Percentiles rank a stretch among this genome's conserved stretches.
Conservation (phyloP, 2,797 vertebrate genomes). For the Malacoraja senta region DNA sequence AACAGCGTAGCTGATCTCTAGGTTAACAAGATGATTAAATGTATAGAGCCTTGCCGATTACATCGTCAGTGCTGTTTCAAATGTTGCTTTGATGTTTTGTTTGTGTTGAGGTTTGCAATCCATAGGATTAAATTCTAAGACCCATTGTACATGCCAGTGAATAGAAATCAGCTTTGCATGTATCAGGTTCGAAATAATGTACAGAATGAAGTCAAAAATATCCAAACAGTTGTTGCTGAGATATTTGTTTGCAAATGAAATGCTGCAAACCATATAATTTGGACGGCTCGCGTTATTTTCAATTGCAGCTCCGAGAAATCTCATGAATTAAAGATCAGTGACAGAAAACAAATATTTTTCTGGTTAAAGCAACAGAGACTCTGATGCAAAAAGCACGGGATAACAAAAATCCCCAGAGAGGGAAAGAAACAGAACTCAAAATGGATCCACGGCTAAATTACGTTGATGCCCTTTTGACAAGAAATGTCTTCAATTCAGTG, state of each 20-base stretch:
- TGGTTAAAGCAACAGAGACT: conserved; percentile 24
- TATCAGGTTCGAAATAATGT: neutral
- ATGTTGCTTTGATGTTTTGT: neutral
- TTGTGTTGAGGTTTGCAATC: neutral
- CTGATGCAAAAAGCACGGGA: neutral
- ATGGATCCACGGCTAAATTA: neutral
- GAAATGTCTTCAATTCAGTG: neutral
- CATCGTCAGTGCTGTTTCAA: neutral
- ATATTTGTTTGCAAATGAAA: neutral
- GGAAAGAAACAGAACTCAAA: neutral
- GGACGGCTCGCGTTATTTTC: neutral
- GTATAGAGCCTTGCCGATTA: conserved; percentile 23
- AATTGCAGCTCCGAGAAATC: neutral
- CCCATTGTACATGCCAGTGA: neutral
- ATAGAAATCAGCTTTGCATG: neutral
- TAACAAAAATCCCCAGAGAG: neutral
- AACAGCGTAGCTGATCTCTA: neutral
- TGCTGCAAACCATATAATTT: neutral
- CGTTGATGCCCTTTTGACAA: neutral
- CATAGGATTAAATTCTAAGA: neutral
- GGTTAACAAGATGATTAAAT: conserved; percentile 22
- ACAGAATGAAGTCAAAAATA: neutral
- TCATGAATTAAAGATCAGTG: conserved; percentile 7
- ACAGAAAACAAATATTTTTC: neutral
- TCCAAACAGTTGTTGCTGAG: neutral